These are phyloP conservation scores for Ptilonorhynchus violaceus DNA, from an alignment of 2,113 vertebrate genomes.

Conservation along the genomic window DNA sequence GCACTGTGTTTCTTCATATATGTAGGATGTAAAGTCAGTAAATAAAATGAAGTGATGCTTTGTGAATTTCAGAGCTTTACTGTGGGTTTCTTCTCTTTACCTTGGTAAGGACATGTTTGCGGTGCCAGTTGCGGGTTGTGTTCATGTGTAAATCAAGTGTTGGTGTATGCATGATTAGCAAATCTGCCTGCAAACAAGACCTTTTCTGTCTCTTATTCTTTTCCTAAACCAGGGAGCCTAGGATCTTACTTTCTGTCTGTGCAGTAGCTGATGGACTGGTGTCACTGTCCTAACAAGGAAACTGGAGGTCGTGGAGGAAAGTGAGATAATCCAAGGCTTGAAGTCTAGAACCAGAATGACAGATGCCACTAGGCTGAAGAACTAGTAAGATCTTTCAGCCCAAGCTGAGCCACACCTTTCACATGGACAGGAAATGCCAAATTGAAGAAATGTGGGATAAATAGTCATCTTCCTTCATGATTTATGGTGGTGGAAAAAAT, in stretches of 20 bases:
- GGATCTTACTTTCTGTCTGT: background rate
- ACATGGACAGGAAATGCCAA: background rate
- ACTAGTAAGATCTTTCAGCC: background rate
- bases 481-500: background rate
- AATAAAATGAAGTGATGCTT: background rate
- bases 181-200: background rate
- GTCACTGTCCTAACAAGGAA: background rate
- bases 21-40: background rate
- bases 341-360: background rate
- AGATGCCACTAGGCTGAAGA: background rate
- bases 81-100: background rate
- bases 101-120: background rate
- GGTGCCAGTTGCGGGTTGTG: background rate
- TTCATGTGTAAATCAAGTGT: background rate
- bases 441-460: background rate
- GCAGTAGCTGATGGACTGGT: background rate
- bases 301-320: background rate
- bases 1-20: background rate
- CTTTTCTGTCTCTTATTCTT: background rate
- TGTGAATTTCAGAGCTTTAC: background rate
- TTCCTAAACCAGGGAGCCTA: background rate
- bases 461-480: background rate
- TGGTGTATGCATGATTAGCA: background rate
- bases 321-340: background rate
- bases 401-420: background rate